Evolutionary conservation across 2,888 invertebrate genomes (phyloP).

Genomic region (Eupsilia transversa): DNA sequence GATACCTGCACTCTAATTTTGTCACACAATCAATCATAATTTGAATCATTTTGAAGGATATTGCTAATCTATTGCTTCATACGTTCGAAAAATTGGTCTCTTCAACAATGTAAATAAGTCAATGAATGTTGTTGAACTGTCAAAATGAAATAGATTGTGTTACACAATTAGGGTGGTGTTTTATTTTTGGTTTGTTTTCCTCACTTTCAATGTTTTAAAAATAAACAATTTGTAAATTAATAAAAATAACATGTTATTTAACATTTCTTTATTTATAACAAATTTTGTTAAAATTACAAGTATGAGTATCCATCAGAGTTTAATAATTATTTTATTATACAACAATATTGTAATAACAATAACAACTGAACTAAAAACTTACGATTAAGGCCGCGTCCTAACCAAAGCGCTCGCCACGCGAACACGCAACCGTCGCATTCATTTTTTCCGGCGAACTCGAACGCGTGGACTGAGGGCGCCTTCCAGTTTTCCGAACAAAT

Average conservation of each 20-base stretch:
- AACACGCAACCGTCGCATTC: not conserved
- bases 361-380: not conserved
- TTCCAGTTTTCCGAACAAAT: not conserved
- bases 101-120: no score
- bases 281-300: not conserved
- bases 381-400: not conserved
- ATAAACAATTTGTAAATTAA: not conserved
- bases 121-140: no score
- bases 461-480: not conserved
- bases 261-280: constrained; percentile 21
- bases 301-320: not conserved
- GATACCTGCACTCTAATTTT: no score
- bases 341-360: constrained; percentile 4
- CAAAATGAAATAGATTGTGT: no score
- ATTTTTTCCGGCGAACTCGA: not conserved
- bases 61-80: no score
- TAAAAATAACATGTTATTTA: not conserved
- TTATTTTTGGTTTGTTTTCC: not conserved
- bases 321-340: not conserved
- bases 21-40: no score
- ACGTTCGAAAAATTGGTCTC: no score
- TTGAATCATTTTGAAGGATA: no score
- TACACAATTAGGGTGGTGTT: no score
- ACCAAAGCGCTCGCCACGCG: not conserved
- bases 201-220: not conserved